Base-by-base conservation (phyloP, 2,888 invertebrate species). In the Patella ulyssiponensis region DNA sequence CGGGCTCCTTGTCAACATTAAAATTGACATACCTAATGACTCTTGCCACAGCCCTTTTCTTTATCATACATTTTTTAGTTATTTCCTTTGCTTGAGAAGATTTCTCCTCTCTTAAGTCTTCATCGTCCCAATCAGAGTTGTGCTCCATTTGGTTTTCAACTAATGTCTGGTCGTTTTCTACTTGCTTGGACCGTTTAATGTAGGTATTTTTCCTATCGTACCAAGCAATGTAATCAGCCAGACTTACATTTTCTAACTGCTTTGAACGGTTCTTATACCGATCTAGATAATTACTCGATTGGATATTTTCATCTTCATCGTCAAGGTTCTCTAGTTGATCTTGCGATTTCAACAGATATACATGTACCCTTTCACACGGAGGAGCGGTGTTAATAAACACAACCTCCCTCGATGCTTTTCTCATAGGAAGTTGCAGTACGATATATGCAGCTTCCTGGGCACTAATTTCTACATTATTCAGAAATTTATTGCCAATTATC, bases 361-460 rank as follows among this genome's bases (percentile, higher is more conserved):
- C n/a, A n/a, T n/a, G n/a, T n/a, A 9, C 44, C 9, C 44, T 7
- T 44, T 44, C 44, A 5, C 33, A 0, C 7, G 33, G 33, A 5
- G 33, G 33, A 71, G 58, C 76, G 1, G 86, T 87, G 20, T 86
- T 85, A 14, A 85, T 75, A 79, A 85, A 86, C 1, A 85, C 52
- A 7, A 74, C 56, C n/a, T 80, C 71, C 64, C 83, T 73, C 14
- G 82, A 81, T 12, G 79, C 53, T 33, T 71, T 71, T n/a, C n/a
- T n/a, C n/a, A n/a, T n/a, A n/a, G n/a, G n/a, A n/a, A n/a, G n/a
- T n/a, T 79, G 78, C n/a, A 88, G 77, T 7, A 83, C 52, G 9
- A 83, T 76, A 77, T 83, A 86, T 3, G 75, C 83, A 69, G 86
- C 86, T 76, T 88, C 88, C 75, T 88, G 87, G 2, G 87, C 86